Conservation (phyloP, 2,888 invertebrate genomes). For the Apamea sordens region DNA sequence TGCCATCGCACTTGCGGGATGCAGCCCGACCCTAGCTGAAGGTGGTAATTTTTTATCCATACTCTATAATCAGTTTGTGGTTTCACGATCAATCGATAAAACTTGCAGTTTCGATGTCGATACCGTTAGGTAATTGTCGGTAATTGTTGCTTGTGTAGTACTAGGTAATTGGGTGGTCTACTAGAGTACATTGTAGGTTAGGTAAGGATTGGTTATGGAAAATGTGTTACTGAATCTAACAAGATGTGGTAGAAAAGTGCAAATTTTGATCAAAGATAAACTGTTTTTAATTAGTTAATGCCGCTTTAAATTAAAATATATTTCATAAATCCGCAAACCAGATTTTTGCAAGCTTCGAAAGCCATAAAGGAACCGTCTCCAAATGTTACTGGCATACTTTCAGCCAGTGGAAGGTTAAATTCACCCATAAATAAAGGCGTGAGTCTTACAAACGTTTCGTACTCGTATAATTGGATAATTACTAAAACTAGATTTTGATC, state of each 20-base stretch:
- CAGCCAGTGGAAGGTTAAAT: constrained; percentile 25
- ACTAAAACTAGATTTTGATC: constrained; percentile 36
- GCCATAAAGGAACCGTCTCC: neutral
- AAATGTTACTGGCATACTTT: constrained; percentile 31
- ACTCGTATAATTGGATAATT: constrained; percentile 53
- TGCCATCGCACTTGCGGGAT: constrained; percentile 70
- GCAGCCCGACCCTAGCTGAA: constrained; percentile 75
- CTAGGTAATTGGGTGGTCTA: constrained; percentile 58
- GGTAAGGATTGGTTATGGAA: neutral
- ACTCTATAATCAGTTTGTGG: constrained; percentile 71
- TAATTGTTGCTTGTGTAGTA: constrained; percentile 69
- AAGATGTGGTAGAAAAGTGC: neutral
- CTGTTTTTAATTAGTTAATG: neutral
- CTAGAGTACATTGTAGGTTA: constrained; percentile 14
- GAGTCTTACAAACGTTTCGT: constrained; percentile 40
- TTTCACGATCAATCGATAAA: constrained; percentile 72
- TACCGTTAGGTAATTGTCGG: constrained; percentile 73
- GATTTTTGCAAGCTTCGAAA: constrained; percentile 32
- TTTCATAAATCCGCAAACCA: neutral
- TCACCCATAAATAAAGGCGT: constrained; percentile 55
- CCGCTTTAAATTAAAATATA: neutral
- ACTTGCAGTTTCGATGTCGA: constrained; percentile 66
- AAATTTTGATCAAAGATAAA: constrained; percentile 17
- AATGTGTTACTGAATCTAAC: constrained; percentile 14
- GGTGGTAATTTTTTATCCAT: constrained; percentile 78